Evolutionary conservation across 2,797 vertebrate genomes (phyloP), one percentile per base, ranked within the genome.

Genomic region (Menidia menidia): DNA sequence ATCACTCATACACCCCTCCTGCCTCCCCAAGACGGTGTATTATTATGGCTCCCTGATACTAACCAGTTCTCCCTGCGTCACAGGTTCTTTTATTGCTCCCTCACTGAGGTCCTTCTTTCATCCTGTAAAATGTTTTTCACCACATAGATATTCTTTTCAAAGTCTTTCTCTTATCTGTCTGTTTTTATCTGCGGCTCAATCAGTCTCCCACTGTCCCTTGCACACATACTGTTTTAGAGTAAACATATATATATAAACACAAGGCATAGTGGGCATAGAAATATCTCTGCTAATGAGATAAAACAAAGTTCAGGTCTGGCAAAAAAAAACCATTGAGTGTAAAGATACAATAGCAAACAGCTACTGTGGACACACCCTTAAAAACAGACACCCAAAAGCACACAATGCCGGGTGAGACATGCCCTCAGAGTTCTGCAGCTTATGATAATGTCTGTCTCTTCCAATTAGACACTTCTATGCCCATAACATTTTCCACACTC

Each of bases 401-500:
- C 18, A 52, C 57, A 55, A 73, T 8, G 41, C 19, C 32, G 35
- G 41, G 62, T 61, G 64, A 68, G 61, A 76, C 53, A 33, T 65
- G 60, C 63, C 69, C 67, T 81, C 43, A 60, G 66, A 77, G 54
- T 62, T 75, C 73, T 77, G 71, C 68, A 70, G 71, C 60, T 70
- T 80, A 83, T 86, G 81, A 85, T 85, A 85, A 85, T 80, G 79
- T 73, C 72, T 61, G 81, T 81, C 78, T 83, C 68, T 73, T 81
- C 67, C 78, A 89, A 89, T 90, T 88, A 85, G 78, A 66, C 64
- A 74, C 79, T 67, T 80, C 71, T 66, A 31, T 82, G 79, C 75
- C 70, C 56, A 70, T 86, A 83, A 86, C 81, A 79, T 89, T 90
- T 91, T 85, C 88, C 86, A 84, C 73, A 50, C 77, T 69, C 61